Percentiles rank a stretch among this genome's conserved stretches.
phyloP scores from a whole-genome alignment of 2,113 vertebrate species.

The Chlorodrepanis virens region DNA sequence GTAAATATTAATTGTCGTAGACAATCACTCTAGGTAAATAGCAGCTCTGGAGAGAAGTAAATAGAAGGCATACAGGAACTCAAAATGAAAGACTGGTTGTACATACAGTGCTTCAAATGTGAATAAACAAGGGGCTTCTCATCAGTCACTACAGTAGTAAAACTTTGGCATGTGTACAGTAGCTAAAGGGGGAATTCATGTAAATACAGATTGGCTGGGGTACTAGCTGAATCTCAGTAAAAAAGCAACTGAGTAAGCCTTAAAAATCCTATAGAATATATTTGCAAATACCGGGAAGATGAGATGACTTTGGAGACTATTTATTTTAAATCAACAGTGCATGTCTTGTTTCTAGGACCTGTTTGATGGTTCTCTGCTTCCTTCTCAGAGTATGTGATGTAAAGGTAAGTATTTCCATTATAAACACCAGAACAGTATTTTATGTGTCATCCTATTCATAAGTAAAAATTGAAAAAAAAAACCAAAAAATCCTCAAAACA shows the following conservation, averaged over 20 bases:
- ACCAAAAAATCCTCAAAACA: background rate
- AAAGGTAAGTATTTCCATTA: background rate
- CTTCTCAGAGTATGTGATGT: background rate
- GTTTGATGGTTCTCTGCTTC: background rate
- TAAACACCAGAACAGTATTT: background rate
- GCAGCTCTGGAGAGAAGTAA: constrained; percentile 74
- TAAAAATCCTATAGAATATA: background rate
- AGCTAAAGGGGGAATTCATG: constrained; percentile 55
- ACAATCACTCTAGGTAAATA: constrained; percentile 78
- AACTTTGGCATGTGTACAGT: constrained; percentile 72
- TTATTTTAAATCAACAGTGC: background rate
- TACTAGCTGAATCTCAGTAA: constrained; percentile 27
- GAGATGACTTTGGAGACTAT: background rate
- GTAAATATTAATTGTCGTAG: constrained; percentile 78
- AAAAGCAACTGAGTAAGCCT: background rate
- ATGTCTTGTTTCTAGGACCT: background rate
- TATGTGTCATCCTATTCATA: background rate
- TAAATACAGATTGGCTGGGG: constrained; percentile 54
- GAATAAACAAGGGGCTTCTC: constrained; percentile 77
- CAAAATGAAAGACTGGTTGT: constrained; percentile 75
- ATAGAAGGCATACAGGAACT: constrained; percentile 71
- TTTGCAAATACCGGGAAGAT: background rate
- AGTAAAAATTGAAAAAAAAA: background rate
- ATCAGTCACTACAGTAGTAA: constrained; percentile 62
- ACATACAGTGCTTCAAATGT: constrained; percentile 73